Evolutionary conservation across 1,140 invertebrate genomes (phyloP), one percentile per base, ranked within the genome.

Genomic region (Temnothorax curvispinosus): DNA sequence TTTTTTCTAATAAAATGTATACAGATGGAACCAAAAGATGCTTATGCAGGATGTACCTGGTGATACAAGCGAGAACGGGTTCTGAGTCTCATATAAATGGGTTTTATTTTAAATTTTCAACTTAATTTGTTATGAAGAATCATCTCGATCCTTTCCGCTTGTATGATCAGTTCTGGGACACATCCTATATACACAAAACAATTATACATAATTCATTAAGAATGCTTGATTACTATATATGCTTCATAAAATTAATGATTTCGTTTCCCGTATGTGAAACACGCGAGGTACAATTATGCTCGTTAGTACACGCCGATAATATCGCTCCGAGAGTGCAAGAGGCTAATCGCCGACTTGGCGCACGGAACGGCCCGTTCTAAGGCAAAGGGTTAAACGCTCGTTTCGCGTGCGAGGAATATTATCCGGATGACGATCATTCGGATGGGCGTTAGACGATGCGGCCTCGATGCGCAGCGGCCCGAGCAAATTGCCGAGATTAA

Each of bases 401-500:
- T 15, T 41, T 27, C 44, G n/a, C n/a, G 60, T 38, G 7, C 27
- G n/a, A 32, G 44, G 35, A 38, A 27, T 18, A 52, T 54, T 27
- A 54, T 67, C 32, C 50, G 44, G 18, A 47, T 47, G 56, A 64
- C 50, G 50, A 60, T 80, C 35, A 54, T 80, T 11, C 18, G 32
- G 47, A 9, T 54, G 8, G 9, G 11, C 52, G 27, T 38, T 78
- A 50, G 44, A 69, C 13, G 56, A 47, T 35, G 18, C n/a, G 58
- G 13, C 44, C 44, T 32, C 64, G 13, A 62, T 44, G 47, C 21
- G 78, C 69, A 35, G 1, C 52, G 27, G 54, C 50, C 67, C 38
- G 6, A 27, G 27, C 38, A 82, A 69, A 88, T 27, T 7, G 44
- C 32, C 13, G 35, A 50, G 41, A 75, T 88, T 86, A 80, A 88